Base-by-base conservation (phyloP, 1,140 invertebrate species). In the Drosophila asahinai region DNA sequence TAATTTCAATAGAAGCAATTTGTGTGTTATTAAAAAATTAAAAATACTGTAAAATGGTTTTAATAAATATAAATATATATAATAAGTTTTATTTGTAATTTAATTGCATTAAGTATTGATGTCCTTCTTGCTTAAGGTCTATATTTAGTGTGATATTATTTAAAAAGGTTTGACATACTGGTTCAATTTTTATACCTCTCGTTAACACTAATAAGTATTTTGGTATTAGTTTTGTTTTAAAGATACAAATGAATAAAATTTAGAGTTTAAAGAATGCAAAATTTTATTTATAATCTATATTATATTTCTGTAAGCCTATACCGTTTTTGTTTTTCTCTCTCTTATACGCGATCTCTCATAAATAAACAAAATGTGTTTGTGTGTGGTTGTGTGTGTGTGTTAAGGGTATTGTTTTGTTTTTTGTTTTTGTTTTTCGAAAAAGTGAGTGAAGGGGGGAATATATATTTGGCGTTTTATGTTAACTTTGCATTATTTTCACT, bases 391-490 rank as follows among this genome's bases (percentile, higher is more conserved):
- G 2, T 25, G 65, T 66, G 30, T 55, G 52, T 55, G 52, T 55
- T 75, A 68, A 63, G 64, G 72, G 45, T 62, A 55, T 38, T 22
- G 22, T n/a, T 52, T 52, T 14, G 12, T 4, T 15, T 17, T 52
- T 36, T 36, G 6, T 38, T 19, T 14, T 36, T 33, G 36, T 38
- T 55, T 70, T 77, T 51, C 43, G 48, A 75, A 61, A 55, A 17
- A 42, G 40, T 65, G 71, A 78, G 59, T 77, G 52, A 55, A 38
- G 17, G 63, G 63, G 81, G 64, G 77, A 45, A 63, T 86, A 83
- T 83, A 87, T 86, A 87, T 91, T 91, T 91, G 87, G 87, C 89
- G 89, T 91, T 84, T 71, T 87, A 91, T 87, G 87, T 84, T 80
- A 91, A 84, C 78, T 91, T 91, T 76, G 87, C 73, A 82, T 82